Percentiles rank a stretch among this genome's conserved stretches.
phyloP scores from a whole-genome alignment of 1,140 invertebrate species.

The Pollicipes pollicipes region DNA sequence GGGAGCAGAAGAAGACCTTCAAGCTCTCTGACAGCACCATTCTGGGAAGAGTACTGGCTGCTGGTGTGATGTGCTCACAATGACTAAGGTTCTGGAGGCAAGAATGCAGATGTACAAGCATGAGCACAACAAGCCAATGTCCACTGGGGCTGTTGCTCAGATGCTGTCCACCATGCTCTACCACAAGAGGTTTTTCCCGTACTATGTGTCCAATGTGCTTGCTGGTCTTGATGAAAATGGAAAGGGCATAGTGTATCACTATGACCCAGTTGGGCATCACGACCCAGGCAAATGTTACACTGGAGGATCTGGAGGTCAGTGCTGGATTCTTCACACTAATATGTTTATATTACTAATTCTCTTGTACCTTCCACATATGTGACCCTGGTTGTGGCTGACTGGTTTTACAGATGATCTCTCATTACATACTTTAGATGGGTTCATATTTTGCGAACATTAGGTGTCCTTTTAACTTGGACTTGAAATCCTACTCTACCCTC shows the following conservation, averaged over 20 bases:
- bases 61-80: constrained; percentile 91
- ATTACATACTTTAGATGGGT: too few relatives aligned
- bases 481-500: too few relatives aligned
- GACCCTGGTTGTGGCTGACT: background rate
- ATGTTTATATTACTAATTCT: background rate
- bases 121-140: constrained; percentile 86
- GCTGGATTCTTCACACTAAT: background rate
- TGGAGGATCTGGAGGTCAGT: constrained; percentile 42
- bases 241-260: constrained; percentile 79
- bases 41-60: constrained; percentile 77
- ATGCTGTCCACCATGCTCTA: constrained; percentile 93
- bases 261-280: constrained; percentile 90
- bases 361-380: background rate
- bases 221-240: constrained; percentile 55
- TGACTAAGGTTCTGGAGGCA: constrained; percentile 66
- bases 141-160: constrained; percentile 77
- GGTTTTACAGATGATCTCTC: too few relatives aligned
- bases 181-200: constrained; percentile 94
- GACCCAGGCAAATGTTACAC: constrained; percentile 61
- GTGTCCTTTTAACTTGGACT: too few relatives aligned
- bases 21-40: constrained; percentile 60
- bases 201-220: constrained; percentile 88
- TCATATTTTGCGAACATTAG: constrained; percentile 9
- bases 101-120: constrained; percentile 89
- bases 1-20: constrained; percentile 71